phyloP scores from a whole-genome alignment of 2,113 vertebrate genomes.

The Australoheros scitulus region DNA sequence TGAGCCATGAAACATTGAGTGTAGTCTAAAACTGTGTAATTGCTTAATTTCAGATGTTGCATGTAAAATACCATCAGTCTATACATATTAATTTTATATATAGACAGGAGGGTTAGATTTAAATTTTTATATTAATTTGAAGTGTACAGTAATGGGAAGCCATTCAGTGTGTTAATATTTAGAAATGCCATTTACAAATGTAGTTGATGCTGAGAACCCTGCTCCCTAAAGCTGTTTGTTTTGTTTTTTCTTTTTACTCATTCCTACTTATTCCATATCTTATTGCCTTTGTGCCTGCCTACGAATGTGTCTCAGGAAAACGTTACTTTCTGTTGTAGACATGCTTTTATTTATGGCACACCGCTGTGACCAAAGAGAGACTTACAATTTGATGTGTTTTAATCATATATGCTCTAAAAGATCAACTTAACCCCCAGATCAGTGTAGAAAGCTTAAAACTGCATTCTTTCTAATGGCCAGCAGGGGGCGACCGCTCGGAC shows the following conservation, averaged over 20 bases:
- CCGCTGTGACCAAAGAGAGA: background rate
- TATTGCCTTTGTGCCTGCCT: background rate
- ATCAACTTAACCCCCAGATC: rapidly evolving
- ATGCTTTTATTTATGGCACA: background rate
- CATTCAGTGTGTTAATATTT: background rate
- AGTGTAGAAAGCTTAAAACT: no score
- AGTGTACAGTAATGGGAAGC: background rate
- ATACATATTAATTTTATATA: background rate
- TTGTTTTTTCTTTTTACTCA: background rate
- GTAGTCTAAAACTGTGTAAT: background rate
- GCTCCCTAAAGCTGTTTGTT: background rate
- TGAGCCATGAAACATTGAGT: background rate
- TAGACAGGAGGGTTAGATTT: background rate
- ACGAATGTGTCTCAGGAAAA: background rate
- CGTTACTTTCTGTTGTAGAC: background rate
- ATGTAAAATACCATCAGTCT: background rate
- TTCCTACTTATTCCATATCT: background rate
- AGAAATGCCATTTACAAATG: background rate
- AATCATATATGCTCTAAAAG: background rate
- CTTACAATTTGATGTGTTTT: background rate
- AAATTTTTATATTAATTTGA: background rate
- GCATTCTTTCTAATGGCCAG: background rate
- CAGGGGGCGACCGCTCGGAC: background rate
- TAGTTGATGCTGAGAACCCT: background rate
- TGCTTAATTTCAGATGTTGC: background rate